Evolutionary conservation across 2,888 invertebrate genomes (phyloP).

Genomic region (Drosophila atroscutellata): DNA sequence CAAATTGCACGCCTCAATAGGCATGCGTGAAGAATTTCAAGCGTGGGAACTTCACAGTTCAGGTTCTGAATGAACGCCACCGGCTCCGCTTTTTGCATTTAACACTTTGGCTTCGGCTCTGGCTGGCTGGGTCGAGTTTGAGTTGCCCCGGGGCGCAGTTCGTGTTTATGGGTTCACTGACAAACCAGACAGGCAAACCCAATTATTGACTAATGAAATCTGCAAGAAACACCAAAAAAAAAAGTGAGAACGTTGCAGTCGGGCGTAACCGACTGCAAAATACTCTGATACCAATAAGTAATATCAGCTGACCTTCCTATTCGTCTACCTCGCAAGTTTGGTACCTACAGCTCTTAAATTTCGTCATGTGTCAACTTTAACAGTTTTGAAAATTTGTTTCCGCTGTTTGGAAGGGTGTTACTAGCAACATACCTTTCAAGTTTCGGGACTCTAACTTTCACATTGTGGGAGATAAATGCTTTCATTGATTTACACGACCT

Average conservation of each 20-base stretch:
- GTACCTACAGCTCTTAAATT: neutral
- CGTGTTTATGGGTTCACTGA: constrained; percentile 73
- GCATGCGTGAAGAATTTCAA: constrained; percentile 75
- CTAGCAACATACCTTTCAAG: neutral
- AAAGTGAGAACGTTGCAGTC: neutral
- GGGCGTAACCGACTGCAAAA: neutral
- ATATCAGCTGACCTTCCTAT: neutral
- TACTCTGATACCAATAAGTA: constrained; percentile 1
- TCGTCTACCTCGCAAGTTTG: neutral
- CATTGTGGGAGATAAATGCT: neutral
- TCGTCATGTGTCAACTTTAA: neutral
- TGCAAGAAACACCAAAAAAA: constrained; percentile 42
- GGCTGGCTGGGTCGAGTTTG: constrained; percentile 30
- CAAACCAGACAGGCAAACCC: constrained; percentile 77
- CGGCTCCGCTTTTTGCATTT: constrained; percentile 40
- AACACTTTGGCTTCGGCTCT: constrained; percentile 29
- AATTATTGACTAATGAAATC: constrained; percentile 81
- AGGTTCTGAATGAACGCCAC: constrained; percentile 68
- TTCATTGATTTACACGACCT: neutral
- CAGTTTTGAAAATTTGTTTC: neutral
- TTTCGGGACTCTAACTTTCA: neutral
- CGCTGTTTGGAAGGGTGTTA: neutral
- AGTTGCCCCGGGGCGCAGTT: constrained; percentile 59
- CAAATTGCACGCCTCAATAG: constrained; percentile 46
- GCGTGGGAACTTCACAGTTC: constrained; percentile 65